phyloP scores from a whole-genome alignment of 2,113 vertebrate genomes.

The Nibea albiflora region DNA sequence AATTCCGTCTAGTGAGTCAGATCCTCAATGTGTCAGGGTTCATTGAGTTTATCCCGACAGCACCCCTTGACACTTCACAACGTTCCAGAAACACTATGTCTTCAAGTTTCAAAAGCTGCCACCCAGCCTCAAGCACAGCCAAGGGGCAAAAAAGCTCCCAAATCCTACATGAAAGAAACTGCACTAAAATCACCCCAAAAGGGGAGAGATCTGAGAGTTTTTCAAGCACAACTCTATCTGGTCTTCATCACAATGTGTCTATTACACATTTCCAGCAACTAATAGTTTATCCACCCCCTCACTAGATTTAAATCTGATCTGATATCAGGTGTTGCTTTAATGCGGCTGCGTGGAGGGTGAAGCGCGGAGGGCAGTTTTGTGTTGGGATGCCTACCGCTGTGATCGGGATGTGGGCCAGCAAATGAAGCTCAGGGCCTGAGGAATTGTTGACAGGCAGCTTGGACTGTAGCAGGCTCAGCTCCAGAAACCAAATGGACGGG shows the following conservation, averaged over 20 bases:
- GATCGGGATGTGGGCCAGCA: constrained; percentile 75
- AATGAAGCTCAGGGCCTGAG: constrained; percentile 61
- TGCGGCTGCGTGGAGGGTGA: constrained; percentile 40
- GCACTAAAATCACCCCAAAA: constrained; percentile 48
- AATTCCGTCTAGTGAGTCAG: neutral
- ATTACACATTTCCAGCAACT: constrained; percentile 61
- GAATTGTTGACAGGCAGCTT: constrained; percentile 75
- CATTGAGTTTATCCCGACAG: constrained; percentile 28
- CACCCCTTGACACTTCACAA: constrained; percentile 36
- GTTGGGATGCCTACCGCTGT: constrained; percentile 70
- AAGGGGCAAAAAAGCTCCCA: constrained; percentile 49
- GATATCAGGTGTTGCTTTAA: constrained; percentile 62
- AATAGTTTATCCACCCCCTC: constrained; percentile 59
- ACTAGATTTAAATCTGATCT: constrained; percentile 68
- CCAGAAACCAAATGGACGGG: constrained; percentile 85
- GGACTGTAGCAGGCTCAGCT: constrained; percentile 81
- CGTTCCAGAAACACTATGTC: constrained; percentile 13
- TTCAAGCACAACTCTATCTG: constrained; percentile 52
- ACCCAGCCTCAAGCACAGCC: constrained; percentile 51
- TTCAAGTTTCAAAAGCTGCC: constrained; percentile 42
- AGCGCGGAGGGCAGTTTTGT: constrained; percentile 18
- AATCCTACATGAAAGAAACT: constrained; percentile 66
- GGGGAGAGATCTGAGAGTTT: constrained; percentile 54
- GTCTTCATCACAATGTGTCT: constrained; percentile 59
- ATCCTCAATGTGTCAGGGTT: constrained; percentile 4